Conservation (phyloP, 2,113 vertebrate species). For the Cynopterus brachyotis region DNA sequence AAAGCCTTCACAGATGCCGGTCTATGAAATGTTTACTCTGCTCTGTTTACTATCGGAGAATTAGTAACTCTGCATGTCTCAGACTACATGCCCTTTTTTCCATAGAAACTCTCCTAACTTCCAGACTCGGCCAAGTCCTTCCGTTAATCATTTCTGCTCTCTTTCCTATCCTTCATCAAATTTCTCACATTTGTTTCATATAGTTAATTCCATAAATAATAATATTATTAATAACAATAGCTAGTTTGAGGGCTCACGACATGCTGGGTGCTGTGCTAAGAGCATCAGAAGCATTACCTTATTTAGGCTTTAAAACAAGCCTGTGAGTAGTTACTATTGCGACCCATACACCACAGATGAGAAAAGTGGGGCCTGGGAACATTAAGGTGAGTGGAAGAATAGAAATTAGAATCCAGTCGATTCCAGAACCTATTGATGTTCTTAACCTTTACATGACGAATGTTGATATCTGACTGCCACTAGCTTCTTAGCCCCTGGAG, state of each 20-base stretch:
- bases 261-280: background rate
- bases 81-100: background rate
- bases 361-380: background rate
- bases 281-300: background rate
- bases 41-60: background rate
- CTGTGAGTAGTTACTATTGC: background rate
- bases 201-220: background rate
- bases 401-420: background rate
- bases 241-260: background rate
- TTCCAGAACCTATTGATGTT: background rate
- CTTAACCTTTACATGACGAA: background rate
- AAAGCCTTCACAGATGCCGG: background rate
- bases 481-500: no score
- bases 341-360: background rate
- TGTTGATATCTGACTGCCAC: background rate
- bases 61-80: background rate
- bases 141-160: background rate
- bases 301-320: background rate
- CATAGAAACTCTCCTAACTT: background rate
- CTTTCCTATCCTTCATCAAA: background rate
- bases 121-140: background rate
- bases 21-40: background rate
- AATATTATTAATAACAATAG: background rate
- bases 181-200: background rate
- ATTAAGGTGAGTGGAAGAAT: background rate